Evolutionary conservation across 2,888 invertebrate genomes (phyloP), one percentile per base, ranked within the genome.

Genomic region (Nezara viridula): DNA sequence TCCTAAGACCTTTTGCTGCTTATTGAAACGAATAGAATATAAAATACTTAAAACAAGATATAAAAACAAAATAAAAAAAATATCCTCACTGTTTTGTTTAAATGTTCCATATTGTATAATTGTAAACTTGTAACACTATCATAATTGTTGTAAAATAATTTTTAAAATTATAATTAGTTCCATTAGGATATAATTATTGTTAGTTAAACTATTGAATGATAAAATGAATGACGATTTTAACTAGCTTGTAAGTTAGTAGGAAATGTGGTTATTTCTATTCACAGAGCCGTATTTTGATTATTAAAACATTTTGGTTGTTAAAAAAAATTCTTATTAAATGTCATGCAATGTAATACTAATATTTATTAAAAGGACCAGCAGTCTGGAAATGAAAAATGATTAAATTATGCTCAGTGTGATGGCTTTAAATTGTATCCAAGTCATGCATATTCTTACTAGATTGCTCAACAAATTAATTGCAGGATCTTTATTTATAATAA

Each of bases 241-340:
- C 32, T 86, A 86, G 86, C 55, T 21, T 86, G 86, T 86, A 86
- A 86, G 86, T 40, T 1, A 52, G 40, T 86, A 55, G 44, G 55
- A 55, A 55, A 55, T 86, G 50, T 55, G 86, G 86, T 86, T 55
- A n/a, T 86, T 86, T 86, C 86, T 50, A 86, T 86, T 55, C 86
- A 86, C 86, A 60, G 86, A 86, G 86, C 60, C 16, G 44, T 86
- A 86, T 86, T 86, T 86, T 86, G 52, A 86, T 86, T 86, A 55
- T 86, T 60, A 60, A 60, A 55, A 40, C 21, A 60, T 86, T 86
- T 86, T 40, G 50, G 49, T 86, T 52, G 50, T 50, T 32, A 32
- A 55, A 86, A 60, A 86, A 10, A 5, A 19, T 37, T 55, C 32
- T 55, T 55, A 40, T 60, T n/a, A 86, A 86, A 86, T 86, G 86